Evolutionary conservation across 92 coral and sea anemone genomes (phyloP), one percentile per base, ranked within the genome.

Genomic region (Blastomussa wellsi): DNA sequence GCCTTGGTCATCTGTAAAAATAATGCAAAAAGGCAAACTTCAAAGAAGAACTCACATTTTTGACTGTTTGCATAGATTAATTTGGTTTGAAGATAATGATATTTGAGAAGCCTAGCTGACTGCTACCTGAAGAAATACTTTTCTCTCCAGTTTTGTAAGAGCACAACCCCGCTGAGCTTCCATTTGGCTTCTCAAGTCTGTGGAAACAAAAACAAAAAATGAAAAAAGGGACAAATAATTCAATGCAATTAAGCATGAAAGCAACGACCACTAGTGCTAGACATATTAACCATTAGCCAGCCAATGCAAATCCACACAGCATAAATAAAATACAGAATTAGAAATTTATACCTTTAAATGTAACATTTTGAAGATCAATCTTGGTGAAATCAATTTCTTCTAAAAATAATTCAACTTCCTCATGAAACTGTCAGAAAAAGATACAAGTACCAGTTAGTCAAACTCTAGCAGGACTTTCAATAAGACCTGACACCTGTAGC

Each of bases 261-360:
- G 44, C 44, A 3, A 39, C 3, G 44, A 39, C n/a, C n/a, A n/a
- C 44, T 39, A 7, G 44, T 39, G 4, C 7, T 39, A 39, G 7
- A 39, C 44, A 39, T 7, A 39, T 7, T 55, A 55, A 55, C 5
- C 20, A 55, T 53, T 4, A 55, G 62, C 5, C 26, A 4, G 8
- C 26, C n/a, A n/a, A n/a, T 22, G 5, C n/a, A 55, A 3, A 24
- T 55, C 22, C 62, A 55, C 62, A 20, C 6, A 55, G 62, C 57
- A 12, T 12, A 4, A 5, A 14, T 7, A 59, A n/a, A 59, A 48
- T 28, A 28, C 11, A 62, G 68, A 62, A 33, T 42, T 26, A n/a
- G n/a, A n/a, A n/a, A n/a, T n/a, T n/a, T n/a, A n/a, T 84, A 95
- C 98, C 92, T 89, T 79, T 78, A 74, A 85, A 95, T 15, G 98